Percentiles rank a stretch among this genome's conserved stretches.
phyloP scores from a whole-genome alignment of 2,888 invertebrate species.

The Sympetrum striolatum region DNA sequence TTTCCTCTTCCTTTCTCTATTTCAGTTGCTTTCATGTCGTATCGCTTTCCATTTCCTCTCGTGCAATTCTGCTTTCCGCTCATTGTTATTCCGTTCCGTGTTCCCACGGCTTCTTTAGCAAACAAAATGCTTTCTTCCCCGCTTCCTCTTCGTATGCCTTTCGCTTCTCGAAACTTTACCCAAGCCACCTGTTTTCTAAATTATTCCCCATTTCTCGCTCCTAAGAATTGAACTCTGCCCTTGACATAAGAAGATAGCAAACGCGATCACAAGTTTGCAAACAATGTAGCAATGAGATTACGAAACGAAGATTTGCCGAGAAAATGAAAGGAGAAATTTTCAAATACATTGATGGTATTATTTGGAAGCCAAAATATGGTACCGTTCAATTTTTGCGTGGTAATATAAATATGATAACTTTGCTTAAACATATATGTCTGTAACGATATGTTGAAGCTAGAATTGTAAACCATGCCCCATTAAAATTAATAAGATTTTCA shows the following conservation, averaged over 20 bases:
- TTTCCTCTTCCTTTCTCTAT: too few species aligned
- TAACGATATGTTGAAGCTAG: too few species aligned
- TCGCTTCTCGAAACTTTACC: background rate
- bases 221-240: background rate
- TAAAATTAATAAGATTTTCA: too few species aligned
- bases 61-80: background rate
- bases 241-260: too few species aligned
- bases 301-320: background rate
- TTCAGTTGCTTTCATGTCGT: background rate
- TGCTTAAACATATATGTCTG: too few species aligned
- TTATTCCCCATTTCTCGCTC: background rate
- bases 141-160: background rate
- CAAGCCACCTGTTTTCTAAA: background rate
- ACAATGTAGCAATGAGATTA: background rate
- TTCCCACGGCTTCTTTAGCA: background rate
- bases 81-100: conserved; percentile 11
- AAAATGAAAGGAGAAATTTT: too few species aligned
- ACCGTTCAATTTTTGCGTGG: too few species aligned
- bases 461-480: too few species aligned
- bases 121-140: background rate
- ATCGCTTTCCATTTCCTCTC: background rate
- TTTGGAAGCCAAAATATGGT: too few species aligned
- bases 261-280: too few species aligned
- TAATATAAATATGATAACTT: too few species aligned
- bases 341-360: too few species aligned